Percentiles rank a stretch among this genome's conserved stretches.
Conservation (phyloP, 2,888 invertebrate genomes). For the Agrotis segetum region DNA sequence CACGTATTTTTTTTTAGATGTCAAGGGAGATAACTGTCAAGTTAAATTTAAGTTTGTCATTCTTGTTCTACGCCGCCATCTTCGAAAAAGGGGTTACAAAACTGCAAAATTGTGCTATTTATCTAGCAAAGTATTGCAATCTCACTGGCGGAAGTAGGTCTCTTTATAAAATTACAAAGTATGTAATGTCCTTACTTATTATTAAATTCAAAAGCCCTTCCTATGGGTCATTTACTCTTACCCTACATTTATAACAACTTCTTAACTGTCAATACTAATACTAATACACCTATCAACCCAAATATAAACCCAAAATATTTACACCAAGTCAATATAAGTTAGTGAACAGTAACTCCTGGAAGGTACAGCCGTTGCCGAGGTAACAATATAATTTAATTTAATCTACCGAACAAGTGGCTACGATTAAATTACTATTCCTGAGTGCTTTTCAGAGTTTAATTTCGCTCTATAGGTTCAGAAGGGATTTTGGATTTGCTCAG, state of each 20-base stretch:
- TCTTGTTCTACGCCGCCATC: no score
- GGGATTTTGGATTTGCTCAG: conserved; percentile 57
- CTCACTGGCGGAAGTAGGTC: no score
- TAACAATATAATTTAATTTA: conserved; percentile 65
- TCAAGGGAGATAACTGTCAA: no score
- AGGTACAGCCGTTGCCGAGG: conserved; percentile 44
- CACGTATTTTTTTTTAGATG: no score
- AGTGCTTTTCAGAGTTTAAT: conserved; percentile 64
- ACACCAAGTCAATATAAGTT: conserved; percentile 50
- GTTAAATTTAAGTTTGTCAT: no score
- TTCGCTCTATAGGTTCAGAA: conserved; percentile 46
- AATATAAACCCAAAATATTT: conserved; percentile 30
- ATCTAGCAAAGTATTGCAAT: no score
- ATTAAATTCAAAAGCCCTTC: not conserved
- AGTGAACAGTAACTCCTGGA: conserved; percentile 33
- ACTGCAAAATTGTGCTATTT: no score
- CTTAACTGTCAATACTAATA: not conserved
- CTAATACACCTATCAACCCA: conserved; percentile 4
- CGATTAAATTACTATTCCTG: conserved; percentile 63
- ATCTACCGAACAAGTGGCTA: conserved; percentile 61
- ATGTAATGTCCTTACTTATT: no score
- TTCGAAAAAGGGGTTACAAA: no score
- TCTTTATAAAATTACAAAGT: no score
- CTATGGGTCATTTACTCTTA: not conserved
- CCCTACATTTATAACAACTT: not conserved